A percentile compares a stretch with the other conserved stretches of the same genome.
phyloP scores from a whole-genome alignment of 2,888 invertebrate genomes.

The Alviniconcha strummeri region DNA sequence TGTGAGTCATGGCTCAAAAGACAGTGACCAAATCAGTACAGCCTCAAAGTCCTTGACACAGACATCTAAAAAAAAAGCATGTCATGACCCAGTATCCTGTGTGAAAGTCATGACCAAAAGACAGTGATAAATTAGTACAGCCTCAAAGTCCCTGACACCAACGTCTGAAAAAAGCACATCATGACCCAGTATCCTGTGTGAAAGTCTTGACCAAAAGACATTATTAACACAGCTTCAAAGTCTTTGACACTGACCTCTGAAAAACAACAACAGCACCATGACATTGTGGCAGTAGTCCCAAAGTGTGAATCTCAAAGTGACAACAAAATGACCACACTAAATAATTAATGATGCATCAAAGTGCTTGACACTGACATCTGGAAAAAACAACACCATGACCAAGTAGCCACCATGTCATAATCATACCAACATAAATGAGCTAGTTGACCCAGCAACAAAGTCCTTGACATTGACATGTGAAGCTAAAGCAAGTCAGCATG shows the following conservation, averaged over 20 bases:
- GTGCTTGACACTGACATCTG: background rate
- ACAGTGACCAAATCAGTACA: no score
- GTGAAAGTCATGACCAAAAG: no score
- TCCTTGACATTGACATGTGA: conserved; percentile 77
- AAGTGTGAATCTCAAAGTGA: no score
- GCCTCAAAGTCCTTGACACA: no score
- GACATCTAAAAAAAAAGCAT: background rate
- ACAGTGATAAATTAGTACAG: no score
- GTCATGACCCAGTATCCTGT: background rate
- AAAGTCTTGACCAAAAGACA: no score
- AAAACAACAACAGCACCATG: conserved; percentile 41
- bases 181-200: no score
- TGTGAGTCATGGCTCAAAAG: background rate
- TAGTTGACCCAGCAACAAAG: conserved; percentile 74
- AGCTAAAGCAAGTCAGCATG: conserved; percentile 36
- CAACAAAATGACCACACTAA: no score
- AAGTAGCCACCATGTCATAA: background rate
- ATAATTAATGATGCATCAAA: background rate
- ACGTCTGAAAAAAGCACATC: no score
- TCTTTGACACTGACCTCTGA: conserved; percentile 76
- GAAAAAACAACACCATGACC: background rate
- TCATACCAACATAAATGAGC: background rate
- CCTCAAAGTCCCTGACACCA: no score
- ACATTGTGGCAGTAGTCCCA: no score
- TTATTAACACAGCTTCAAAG: conserved; percentile 74